A percentile compares a stretch with the other conserved stretches of the same genome.
Conservation (phyloP, 1,140 invertebrate species). For the Drosophila sp. region DNA sequence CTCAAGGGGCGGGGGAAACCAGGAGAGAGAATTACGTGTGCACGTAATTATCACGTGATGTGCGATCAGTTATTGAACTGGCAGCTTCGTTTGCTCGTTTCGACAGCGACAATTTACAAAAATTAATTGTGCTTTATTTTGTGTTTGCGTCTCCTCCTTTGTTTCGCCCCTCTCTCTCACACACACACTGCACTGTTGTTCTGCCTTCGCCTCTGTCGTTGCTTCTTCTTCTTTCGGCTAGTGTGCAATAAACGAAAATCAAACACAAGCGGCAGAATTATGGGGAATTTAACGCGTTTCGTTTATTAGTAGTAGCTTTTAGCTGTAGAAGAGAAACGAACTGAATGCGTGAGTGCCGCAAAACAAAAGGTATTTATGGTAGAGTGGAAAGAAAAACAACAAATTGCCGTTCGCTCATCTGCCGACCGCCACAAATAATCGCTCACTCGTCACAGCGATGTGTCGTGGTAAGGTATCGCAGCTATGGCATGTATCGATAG, state of each 20-base stretch:
- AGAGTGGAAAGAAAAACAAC: constrained; percentile 55
- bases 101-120: constrained; percentile 49
- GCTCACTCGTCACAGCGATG: neutral
- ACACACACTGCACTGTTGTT: constrained; percentile 12
- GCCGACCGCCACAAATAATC: constrained; percentile 40
- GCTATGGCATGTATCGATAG: constrained; percentile 28
- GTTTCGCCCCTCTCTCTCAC: constrained; percentile 66
- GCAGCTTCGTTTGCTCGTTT: constrained; percentile 34
- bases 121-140: constrained; percentile 65
- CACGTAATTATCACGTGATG: constrained; percentile 46
- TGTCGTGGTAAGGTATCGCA: too few species aligned
- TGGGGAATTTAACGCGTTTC: constrained; percentile 33
- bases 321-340: constrained; percentile 51
- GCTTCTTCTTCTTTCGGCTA: constrained; percentile 54
- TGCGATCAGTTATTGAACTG: constrained; percentile 26
- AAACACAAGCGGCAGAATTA: constrained; percentile 34
- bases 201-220: too few species aligned
- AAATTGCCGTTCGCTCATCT: constrained; percentile 35
- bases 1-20: too few species aligned
- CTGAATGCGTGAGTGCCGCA: constrained; percentile 57
- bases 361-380: constrained; percentile 60
- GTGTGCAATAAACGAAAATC: constrained; percentile 48
- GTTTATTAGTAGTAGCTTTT: constrained; percentile 36
- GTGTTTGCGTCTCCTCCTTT: constrained; percentile 65
- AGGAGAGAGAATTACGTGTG: constrained; percentile 25